phyloP scores from a whole-genome alignment of 2,888 invertebrate genomes.

The Schizaphis graminum region DNA sequence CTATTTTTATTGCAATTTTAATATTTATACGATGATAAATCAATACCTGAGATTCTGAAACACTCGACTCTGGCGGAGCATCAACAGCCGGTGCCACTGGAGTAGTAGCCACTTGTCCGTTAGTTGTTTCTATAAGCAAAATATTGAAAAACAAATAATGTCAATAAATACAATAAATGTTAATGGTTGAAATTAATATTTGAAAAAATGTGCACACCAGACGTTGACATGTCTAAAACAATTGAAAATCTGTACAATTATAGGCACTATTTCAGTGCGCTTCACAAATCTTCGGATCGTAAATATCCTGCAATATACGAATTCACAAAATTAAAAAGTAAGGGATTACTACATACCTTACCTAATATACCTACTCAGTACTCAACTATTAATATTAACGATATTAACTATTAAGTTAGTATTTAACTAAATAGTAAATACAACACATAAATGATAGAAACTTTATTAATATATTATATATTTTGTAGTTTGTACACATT shows the following conservation, averaged over 20 bases:
- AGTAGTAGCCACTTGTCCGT: slow-evolving; percentile 42
- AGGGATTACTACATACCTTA: neutral
- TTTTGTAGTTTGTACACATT: neutral
- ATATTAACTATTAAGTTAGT: neutral
- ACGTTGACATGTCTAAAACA: slow-evolving; percentile 17
- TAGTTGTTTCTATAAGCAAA: slow-evolving; percentile 39
- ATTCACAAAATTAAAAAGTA: neutral
- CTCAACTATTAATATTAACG: neutral
- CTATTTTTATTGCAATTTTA: neutral
- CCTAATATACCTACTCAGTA: neutral
- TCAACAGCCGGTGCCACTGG: neutral
- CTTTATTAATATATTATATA: neutral
- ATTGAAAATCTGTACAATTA: neutral
- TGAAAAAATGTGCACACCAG: neutral
- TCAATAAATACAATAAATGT: neutral
- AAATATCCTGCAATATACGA: neutral
- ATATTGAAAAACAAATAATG: neutral
- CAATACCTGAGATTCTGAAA: slow-evolving; percentile 53
- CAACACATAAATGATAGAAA: neutral
- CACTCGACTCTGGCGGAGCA: slow-evolving; percentile 54
- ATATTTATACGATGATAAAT: neutral
- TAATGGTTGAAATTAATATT: neutral
- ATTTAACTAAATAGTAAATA: neutral
- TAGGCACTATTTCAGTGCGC: neutral
- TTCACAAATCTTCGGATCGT: neutral